Evolutionary conservation across 2,797 vertebrate species (phyloP), one percentile per base, ranked within the genome.

Genomic region (Phrynocephalus forsythii): DNA sequence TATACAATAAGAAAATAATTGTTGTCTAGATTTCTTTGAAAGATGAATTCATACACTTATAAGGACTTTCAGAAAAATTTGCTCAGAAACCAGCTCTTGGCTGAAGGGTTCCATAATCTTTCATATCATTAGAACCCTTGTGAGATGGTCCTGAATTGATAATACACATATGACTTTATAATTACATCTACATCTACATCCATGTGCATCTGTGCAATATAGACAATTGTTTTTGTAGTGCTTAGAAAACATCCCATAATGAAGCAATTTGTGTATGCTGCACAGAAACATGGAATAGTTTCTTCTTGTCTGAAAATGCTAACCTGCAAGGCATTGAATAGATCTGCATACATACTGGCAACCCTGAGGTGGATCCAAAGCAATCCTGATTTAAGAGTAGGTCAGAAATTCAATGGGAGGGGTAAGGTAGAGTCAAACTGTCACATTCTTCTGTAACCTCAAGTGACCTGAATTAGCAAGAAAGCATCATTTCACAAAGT

Each of bases 261-360:
- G 16, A 80, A 82, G 48, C 28, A 80, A 72, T 72, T 80, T 67
- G 38, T 18, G 66, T 13, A 13, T 0, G 3, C 48, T 60, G 28
- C 3, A 50, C 60, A 80, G n/a, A 50, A 67, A 38, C 44, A 44
- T 6, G 8, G 52, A 75, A 44, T 9, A 50, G 30, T 4, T 15
- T 67, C 48, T 75, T 63, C 24, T 44, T 87, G 22, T 44, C 0
- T 3, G 60, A 83, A 48, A 85, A 1, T 72, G 48, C 0, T 0
- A 0, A 77, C 79, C 6, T 86, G 76, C 24, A 44, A 85, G 0
- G 0, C 71, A 88, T 86, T 79, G 5, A 1, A 22, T 89, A 13
- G 56, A 8, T 5, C 0, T 24, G 84, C 1, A 48, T 0, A 26
- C 0, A 28, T 83, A 82, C 63, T 0, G 0, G 2, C 5, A n/a